Evolutionary conservation across 1,140 invertebrate genomes (phyloP).

Genomic region (Pogonomyrmex californicus): DNA sequence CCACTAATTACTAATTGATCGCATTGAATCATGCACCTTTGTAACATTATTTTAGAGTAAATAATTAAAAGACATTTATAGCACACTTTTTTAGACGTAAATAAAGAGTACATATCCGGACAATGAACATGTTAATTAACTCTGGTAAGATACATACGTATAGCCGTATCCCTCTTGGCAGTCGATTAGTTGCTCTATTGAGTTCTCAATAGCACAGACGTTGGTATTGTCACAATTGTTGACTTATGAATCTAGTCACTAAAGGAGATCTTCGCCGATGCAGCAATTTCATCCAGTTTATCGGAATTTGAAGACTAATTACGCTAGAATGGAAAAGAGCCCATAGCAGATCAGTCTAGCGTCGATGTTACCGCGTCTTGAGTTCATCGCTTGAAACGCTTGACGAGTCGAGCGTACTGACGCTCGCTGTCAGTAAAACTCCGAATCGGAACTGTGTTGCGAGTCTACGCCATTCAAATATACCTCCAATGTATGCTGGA

Average conservation of each 20-base stretch:
- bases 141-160: slow-evolving; percentile 28
- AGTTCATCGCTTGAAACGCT: slow-evolving; percentile 54
- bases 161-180: slow-evolving; percentile 59
- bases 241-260: slow-evolving; percentile 24
- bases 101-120: too few relatives aligned
- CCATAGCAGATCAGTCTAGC: slow-evolving; percentile 57
- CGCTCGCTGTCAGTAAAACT: slow-evolving; percentile 80
- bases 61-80: too few relatives aligned
- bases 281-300: background rate
- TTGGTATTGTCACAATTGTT: slow-evolving; percentile 60
- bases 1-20: too few relatives aligned
- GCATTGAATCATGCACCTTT: too few relatives aligned
- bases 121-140: background rate
- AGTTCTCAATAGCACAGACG: slow-evolving; percentile 33
- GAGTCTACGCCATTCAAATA: slow-evolving; percentile 78
- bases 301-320: slow-evolving; percentile 29
- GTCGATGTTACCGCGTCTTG: slow-evolving; percentile 37
- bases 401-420: slow-evolving; percentile 60
- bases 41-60: too few relatives aligned
- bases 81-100: too few relatives aligned
- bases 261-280: background rate
- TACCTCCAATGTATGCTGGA: slow-evolving; percentile 80
- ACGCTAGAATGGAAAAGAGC: slow-evolving; percentile 61
- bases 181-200: slow-evolving; percentile 47
- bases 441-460: slow-evolving; percentile 80